These are phyloP conservation scores for Bruchidius siliquastri DNA, from an alignment of 2,888 invertebrate species.

Conservation along the genomic window DNA sequence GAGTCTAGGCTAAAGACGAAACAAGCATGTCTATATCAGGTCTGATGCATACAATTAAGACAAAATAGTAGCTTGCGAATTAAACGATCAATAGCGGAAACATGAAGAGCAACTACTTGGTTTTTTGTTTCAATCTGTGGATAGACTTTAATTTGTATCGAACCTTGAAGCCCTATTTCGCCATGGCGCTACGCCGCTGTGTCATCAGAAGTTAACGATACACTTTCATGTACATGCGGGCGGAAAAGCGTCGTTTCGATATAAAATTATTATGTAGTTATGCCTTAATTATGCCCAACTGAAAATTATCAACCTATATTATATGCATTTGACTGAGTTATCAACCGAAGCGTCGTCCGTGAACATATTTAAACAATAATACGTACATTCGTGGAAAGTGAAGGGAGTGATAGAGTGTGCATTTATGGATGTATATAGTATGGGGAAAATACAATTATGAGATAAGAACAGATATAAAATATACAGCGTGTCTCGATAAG, in stretches of 20 bases:
- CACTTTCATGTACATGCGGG: conserved; percentile 16
- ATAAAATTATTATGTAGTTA: conserved; percentile 18
- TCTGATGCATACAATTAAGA: too few species aligned
- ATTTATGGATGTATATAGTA: background rate
- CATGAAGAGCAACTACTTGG: too few species aligned
- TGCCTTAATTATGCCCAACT: conserved; percentile 4
- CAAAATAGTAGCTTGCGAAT: too few species aligned
- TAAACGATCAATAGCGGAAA: too few species aligned
- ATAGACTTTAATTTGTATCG: too few species aligned
- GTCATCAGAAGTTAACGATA: background rate
- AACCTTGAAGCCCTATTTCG: too few species aligned
- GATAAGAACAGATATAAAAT: background rate
- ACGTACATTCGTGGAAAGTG: background rate
- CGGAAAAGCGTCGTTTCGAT: conserved; percentile 20
- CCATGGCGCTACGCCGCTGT: background rate
- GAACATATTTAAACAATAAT: background rate
- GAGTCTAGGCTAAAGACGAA: too few species aligned
- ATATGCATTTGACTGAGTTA: background rate
- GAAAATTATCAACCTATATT: conserved; percentile 4
- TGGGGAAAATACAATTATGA: background rate
- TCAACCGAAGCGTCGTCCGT: background rate
- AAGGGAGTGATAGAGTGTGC: background rate
- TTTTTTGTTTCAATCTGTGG: too few species aligned
- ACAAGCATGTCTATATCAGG: too few species aligned
- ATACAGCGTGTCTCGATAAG: background rate